Evolutionary conservation across 2,888 invertebrate genomes (phyloP).

Genomic region (Loripinus fragilis): DNA sequence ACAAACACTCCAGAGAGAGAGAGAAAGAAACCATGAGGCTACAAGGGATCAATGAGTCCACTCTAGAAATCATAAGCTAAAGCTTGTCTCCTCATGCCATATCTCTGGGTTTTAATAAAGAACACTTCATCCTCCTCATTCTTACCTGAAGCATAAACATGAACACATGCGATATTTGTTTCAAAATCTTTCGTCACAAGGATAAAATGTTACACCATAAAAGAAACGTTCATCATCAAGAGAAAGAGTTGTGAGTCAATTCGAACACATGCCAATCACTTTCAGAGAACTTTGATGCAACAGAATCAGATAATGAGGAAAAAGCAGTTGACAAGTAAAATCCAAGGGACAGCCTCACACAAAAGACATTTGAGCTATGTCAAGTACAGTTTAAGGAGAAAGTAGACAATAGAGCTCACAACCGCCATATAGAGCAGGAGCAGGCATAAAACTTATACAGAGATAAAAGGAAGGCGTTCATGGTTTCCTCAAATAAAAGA

Average conservation of each 20-base stretch:
- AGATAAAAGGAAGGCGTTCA: constrained; percentile 18
- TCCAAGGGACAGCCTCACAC: constrained; percentile 19
- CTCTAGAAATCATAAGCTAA: not conserved
- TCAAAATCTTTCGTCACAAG: constrained; percentile 1
- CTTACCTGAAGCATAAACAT: not conserved
- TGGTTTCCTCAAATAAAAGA: not conserved
- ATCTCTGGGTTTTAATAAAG: not conserved
- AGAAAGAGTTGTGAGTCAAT: constrained; percentile 8
- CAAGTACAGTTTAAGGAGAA: constrained; percentile 18
- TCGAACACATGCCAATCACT: not conserved
- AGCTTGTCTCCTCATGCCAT: not conserved
- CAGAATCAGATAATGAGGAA: too few relatives aligned
- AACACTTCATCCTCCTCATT: constrained; percentile 28
- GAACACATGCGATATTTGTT: constrained; percentile 27
- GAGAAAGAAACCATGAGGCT: not conserved
- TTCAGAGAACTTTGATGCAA: too few relatives aligned
- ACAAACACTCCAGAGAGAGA: not conserved
- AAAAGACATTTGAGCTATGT: constrained; percentile 24
- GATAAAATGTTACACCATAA: constrained; percentile 26
- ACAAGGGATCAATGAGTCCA: not conserved
- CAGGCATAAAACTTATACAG: constrained; percentile 9
- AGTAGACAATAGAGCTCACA: constrained; percentile 6
- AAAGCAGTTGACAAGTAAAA: not conserved
- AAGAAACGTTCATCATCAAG: constrained; percentile 14
- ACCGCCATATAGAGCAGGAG: not conserved